Base-by-base conservation (phyloP, 1,140 invertebrate species). In the Holotrichia oblita region DNA sequence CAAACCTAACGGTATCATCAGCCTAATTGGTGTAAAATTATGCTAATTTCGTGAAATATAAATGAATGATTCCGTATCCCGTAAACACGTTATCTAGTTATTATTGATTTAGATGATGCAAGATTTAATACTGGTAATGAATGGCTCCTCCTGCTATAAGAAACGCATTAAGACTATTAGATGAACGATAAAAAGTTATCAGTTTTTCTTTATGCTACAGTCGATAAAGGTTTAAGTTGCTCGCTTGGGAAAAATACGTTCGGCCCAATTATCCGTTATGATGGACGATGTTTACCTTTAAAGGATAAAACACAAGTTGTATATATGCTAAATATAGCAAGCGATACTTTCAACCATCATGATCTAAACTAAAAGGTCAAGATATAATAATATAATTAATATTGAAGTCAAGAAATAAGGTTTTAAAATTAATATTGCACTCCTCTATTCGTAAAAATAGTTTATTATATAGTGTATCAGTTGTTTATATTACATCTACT, bases 91-190 rank as follows among this genome's bases (percentile, higher is more conserved):
- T 20, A 55, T 55, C 14, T 55, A 17, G 48, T 55, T 17, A 17
- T 55, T 55, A 55, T 55, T 55, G 48, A 55, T 55, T 55, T 55
- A 55, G 48, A 55, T 55, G 48, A 55, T 17, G 48, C 48, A 55
- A 55, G 48, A 14, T n/a, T 17, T 55, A 55, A 55, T 55, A 55
- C 48, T 34, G 27, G 27, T 34, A 17, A 3, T 17, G 48, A 6
- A 17, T 55, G 6, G 48, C 48, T 55, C 2, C 48, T 17, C 12
- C 14, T 17, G 14, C 48, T 55, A 55, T 55, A 55, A 55, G 48
- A n/a, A 55, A 55, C 48, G 12, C 48, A 55, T 55, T 55, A 55
- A 55, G 17, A 14, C 12, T 55, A 55, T 55, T 55, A 55, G 48
- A 55, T 55, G 48, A 55, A 55, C 42, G 14, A 14, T 44, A 44